These are phyloP conservation scores for Pachyuromys duprasi DNA, from an alignment of 2,797 vertebrate genomes.

Conservation along the genomic window DNA sequence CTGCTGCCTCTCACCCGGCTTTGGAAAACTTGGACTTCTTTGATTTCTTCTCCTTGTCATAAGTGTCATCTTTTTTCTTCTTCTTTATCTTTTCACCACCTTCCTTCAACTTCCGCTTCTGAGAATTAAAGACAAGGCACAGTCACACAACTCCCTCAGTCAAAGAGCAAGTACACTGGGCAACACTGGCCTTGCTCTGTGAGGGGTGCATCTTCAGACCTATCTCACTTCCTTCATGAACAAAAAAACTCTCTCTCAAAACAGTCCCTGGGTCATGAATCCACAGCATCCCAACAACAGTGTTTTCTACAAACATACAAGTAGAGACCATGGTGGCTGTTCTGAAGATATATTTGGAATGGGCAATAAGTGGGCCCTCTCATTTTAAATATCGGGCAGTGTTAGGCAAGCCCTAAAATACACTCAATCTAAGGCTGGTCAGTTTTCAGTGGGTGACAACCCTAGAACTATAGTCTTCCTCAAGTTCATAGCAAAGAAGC, in stretches of 20 bases:
- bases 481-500: not conserved
- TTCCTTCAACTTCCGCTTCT: slow-evolving; percentile 93
- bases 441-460: slow-evolving; percentile 1
- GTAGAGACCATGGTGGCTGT: slow-evolving; percentile 9
- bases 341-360: slow-evolving; percentile 35
- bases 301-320: slow-evolving; percentile 41
- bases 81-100: slow-evolving; percentile 89
- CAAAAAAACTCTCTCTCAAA: slow-evolving; percentile 42
- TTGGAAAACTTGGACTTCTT: slow-evolving; percentile 88
- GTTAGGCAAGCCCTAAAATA: not conserved
- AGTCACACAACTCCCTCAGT: slow-evolving; percentile 58
- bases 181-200: slow-evolving; percentile 70
- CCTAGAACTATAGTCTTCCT: slow-evolving; percentile 60
- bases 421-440: not conserved
- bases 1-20: slow-evolving; percentile 88
- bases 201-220: not conserved
- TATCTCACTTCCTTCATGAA: not conserved
- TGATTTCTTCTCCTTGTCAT: slow-evolving; percentile 89
- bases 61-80: slow-evolving; percentile 90
- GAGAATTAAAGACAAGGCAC: slow-evolving; percentile 78
- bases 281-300: not conserved
- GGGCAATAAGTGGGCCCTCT: not conserved
- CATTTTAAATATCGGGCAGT: slow-evolving; percentile 36
- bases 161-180: slow-evolving; percentile 47
- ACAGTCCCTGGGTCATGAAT: not conserved